Base-by-base conservation (phyloP, 2,888 invertebrate genomes). In the Pollenia angustigena region DNA sequence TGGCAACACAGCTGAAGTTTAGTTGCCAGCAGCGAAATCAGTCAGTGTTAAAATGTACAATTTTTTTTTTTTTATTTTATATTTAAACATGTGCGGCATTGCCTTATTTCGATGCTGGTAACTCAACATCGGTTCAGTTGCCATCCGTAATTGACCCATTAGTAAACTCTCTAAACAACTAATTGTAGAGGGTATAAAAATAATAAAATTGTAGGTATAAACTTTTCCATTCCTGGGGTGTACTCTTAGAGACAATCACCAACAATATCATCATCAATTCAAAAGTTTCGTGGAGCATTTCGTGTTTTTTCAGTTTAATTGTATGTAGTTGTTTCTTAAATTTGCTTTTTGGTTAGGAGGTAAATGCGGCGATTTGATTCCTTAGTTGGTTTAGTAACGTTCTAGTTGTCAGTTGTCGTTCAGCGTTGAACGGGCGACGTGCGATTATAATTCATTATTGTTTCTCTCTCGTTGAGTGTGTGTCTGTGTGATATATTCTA, bases 351-450 rank as follows among this genome's bases (percentile, higher is more conserved):
- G 46, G 54, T 78, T 74, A 81, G 50, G 18, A 69, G 82, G 72
- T 69, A 84, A 81, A 81, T 84, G 75, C 64, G 80, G 81, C 84
- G 76, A 68, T 71, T 84, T 44, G 14, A 23, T 81, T 87, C 84
- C 76, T 87, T 75, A 83, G 86, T 83, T 54, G 74, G 68, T 85
- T 85, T 69, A 79, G 79, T 85, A 75, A 80, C 74, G 84, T 85
- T 85, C 87, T 87, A 76, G 86, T 85, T 85, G 85, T 86, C 85
- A 88, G 88, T 89, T 88, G 85, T 88, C 88, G 88, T 88, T 84
- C 87, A 85, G 72, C 81, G 85, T 86, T 87, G 85, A 88, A 62
- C 76, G 85, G 85, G 50, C 85, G 87, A 87, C 89, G 88, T 87
- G 89, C 87, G 81, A 68, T 88, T 69, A 54, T 18, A 64, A 78